These are phyloP conservation scores for Ganaspis sp. DNA, from an alignment of 1,140 invertebrate species.

Conservation along the genomic window DNA sequence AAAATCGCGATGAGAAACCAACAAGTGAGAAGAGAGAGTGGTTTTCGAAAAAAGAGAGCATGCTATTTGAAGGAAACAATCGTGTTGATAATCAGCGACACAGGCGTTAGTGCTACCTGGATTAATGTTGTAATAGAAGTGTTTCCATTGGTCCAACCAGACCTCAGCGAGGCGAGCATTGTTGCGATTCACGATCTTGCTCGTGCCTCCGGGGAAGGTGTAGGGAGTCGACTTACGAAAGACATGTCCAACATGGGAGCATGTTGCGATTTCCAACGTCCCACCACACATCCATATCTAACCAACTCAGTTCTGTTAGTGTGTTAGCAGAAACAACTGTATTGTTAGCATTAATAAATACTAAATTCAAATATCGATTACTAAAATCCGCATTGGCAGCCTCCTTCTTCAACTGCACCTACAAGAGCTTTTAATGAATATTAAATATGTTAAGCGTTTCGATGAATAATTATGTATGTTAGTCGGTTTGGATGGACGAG, in stretches of 20 bases:
- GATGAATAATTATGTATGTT: slow-evolving; percentile 62
- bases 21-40: slow-evolving; percentile 44
- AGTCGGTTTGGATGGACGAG: slow-evolving; percentile 76
- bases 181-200: slow-evolving; percentile 98
- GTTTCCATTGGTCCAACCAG: slow-evolving; percentile 98
- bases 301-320: slow-evolving; percentile 76
- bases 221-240: slow-evolving; percentile 99
- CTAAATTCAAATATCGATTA: slow-evolving; percentile 29
- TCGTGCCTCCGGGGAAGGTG: slow-evolving; percentile 98
- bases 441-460: slow-evolving; percentile 45
- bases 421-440: slow-evolving; percentile 12
- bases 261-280: slow-evolving; percentile 91
- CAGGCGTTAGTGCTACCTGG: slow-evolving; percentile 83
- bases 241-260: slow-evolving; percentile 96
- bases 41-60: slow-evolving; percentile 35
- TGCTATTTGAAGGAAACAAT: slow-evolving; percentile 44
- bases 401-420: slow-evolving; percentile 34
- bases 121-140: slow-evolving; percentile 99
- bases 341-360: slow-evolving; percentile 54
- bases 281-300: slow-evolving; percentile 99
- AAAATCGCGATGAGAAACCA: slow-evolving; percentile 38
- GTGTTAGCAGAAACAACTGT: slow-evolving; percentile 63
- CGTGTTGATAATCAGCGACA: slow-evolving; percentile 50
- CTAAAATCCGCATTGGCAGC: slow-evolving; percentile 8
- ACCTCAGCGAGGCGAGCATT: slow-evolving; percentile 97